Evolutionary conservation across 1,140 invertebrate species (phyloP), one percentile per base, ranked within the genome.

Genomic region (Riptortus pedestris): DNA sequence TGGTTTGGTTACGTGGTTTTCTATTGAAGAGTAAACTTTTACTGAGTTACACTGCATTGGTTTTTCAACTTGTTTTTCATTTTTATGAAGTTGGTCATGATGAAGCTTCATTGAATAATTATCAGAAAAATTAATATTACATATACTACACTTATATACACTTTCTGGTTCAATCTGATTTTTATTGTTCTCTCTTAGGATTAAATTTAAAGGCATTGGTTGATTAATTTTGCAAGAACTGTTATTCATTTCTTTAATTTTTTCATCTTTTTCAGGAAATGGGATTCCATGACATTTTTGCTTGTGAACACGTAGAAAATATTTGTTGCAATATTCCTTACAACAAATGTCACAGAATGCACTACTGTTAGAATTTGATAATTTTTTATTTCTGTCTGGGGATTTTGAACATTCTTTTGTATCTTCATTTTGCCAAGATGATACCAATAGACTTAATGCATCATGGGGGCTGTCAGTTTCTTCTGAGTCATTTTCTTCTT

Each of bases 261-360:
- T 74, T 9, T 76, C 73, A 61, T 76, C 74, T 65, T 77, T 75
- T 47, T 80, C 80, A 9, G 81, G 80, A 29, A 85, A 78, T 22
- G 82, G 75, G 16, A 84, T 79, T 0, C 87, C 86, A 70, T 91
- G 88, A n/a, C 85, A 77, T 72, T 90, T 87, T 74, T 90, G 81
- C 69, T 94, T 92, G 74, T 97, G 93, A 18, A 91, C 93, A 29
- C 90, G 81, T 20, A 97, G 74, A 72, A 95, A 96, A 72, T 95
- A 95, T 72, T 95, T 93, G 73, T 96, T 96, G 74, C 89, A 91
- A 74, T 95, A 92, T 76, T 96, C 93, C 73, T 96, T 96, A 72
- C 89, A 90, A 73, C 93, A 97, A 52, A 95, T 83, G 71, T 95
- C 91, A 75, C 93, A 96, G 73, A 93, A 96, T 14, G 90, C 63